Evolutionary conservation across 2,888 invertebrate species (phyloP).

Genomic region (Autographa pulchrina): DNA sequence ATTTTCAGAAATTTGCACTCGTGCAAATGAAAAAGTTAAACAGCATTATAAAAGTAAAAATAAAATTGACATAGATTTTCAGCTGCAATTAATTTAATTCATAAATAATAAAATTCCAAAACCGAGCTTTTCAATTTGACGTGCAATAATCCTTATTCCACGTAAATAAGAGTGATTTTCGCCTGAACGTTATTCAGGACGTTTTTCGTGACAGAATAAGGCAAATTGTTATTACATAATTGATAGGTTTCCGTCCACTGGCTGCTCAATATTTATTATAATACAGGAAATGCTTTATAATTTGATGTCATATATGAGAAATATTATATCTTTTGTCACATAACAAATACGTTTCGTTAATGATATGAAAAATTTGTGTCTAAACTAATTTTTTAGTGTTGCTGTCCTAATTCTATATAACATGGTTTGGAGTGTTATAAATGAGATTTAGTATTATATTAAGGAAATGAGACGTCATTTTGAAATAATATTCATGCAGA

Average conservation of each 20-base stretch:
- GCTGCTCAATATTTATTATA: conserved; percentile 48
- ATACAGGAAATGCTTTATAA: conserved; percentile 59
- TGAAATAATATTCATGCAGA: neutral
- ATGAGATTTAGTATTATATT: neutral
- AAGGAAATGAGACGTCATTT: conserved; percentile 8
- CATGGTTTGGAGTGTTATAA: conserved; percentile 8
- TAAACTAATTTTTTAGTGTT: conserved; percentile 39
- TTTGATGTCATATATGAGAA: conserved; percentile 47
- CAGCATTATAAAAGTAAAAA: conserved; percentile 34
- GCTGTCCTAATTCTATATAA: conserved; percentile 9
- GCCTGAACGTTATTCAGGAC: conserved; percentile 18
- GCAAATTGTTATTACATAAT: conserved; percentile 64
- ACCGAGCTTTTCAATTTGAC: conserved; percentile 12
- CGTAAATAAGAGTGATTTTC: conserved; percentile 43
- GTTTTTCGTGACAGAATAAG: conserved; percentile 61
- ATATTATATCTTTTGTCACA: conserved; percentile 56
- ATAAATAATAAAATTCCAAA: conserved; percentile 45
- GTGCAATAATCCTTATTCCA: conserved; percentile 19
- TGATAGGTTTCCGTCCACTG: conserved; percentile 62
- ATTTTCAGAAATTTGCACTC: too few species aligned
- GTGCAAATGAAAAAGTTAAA: neutral
- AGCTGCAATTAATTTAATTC: conserved; percentile 58
- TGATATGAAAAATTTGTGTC: conserved; percentile 49
- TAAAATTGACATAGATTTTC: conserved; percentile 48
- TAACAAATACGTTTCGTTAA: conserved; percentile 56